These are phyloP conservation scores for Zaprionus inermis DNA, from an alignment of 1,140 invertebrate genomes.

Conservation along the genomic window DNA sequence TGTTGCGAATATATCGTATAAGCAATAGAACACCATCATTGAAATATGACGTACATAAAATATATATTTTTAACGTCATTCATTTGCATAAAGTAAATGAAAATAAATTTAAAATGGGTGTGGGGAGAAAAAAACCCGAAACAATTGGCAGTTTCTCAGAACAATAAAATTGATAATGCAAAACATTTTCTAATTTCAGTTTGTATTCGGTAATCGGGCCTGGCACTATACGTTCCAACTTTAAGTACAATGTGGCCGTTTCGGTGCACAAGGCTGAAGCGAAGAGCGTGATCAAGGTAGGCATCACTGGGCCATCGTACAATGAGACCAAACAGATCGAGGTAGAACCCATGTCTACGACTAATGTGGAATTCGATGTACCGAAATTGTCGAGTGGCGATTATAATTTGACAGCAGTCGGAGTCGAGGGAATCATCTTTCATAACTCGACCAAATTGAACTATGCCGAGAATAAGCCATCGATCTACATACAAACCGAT, in stretches of 20 bases:
- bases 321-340: constrained; percentile 88
- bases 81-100: not conserved
- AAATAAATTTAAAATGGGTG: not conserved
- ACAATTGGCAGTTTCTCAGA: constrained; percentile 17
- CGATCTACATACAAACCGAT: constrained; percentile 97
- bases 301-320: constrained; percentile 89
- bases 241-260: constrained; percentile 92
- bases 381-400: constrained; percentile 90
- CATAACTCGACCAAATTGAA: constrained; percentile 89
- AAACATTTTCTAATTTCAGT: constrained; percentile 82
- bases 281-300: constrained; percentile 88
- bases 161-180: constrained; percentile 12
- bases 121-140: not conserved
- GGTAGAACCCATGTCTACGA: constrained; percentile 88
- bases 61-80: no score
- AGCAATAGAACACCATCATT: no score
- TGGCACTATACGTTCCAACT: constrained; percentile 91
- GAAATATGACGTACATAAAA: no score
- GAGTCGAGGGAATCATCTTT: constrained; percentile 90
- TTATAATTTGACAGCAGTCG: constrained; percentile 90
- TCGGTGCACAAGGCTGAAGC: constrained; percentile 86
- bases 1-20: no score
- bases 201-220: constrained; percentile 92
- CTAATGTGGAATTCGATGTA: constrained; percentile 87
- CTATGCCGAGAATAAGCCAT: constrained; percentile 94